Percentiles rank a stretch among this genome's conserved stretches.
Evolutionary conservation across 2,113 vertebrate genomes (phyloP).

Genomic region (Arizona elegans): DNA sequence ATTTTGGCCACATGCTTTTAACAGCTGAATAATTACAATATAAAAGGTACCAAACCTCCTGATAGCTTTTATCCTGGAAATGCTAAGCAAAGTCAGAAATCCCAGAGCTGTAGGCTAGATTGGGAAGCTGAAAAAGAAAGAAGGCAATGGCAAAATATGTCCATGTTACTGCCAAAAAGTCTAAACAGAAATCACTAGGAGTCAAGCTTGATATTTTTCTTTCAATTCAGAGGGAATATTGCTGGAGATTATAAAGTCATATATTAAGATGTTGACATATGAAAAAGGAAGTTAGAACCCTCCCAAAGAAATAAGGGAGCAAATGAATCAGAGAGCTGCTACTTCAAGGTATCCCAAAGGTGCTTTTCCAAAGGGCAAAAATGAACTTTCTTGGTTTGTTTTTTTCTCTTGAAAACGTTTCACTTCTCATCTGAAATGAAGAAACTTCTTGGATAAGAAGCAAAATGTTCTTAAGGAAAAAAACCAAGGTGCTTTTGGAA

Average conservation of each 20-base stretch:
- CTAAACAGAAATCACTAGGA: not conserved
- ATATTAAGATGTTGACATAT: not conserved
- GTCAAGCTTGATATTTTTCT: not conserved
- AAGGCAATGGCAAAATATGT: not conserved
- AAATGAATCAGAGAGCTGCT: not conserved
- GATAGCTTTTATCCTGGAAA: not conserved
- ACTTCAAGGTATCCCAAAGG: not conserved
- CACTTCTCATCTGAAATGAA: not conserved
- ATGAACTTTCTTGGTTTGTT: not conserved
- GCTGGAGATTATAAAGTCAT: not conserved
- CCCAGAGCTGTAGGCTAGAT: not conserved
- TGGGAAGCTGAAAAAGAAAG: not conserved
- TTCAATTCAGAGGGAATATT: not conserved
- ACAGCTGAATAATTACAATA: not conserved
- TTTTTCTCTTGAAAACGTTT: not conserved
- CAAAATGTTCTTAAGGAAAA: not conserved
- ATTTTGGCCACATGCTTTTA: slow-evolving; percentile 29
- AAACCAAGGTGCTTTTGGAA: not conserved
- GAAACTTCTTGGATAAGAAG: not conserved
- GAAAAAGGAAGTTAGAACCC: not conserved
- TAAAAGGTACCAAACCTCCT: slow-evolving; percentile 13
- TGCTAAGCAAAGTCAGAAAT: not conserved
- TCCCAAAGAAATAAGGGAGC: not conserved
- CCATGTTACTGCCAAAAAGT: not conserved
- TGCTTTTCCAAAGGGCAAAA: not conserved